Evolutionary conservation across 2,797 vertebrate genomes (phyloP).

Genomic region (Anabas testudineus): DNA sequence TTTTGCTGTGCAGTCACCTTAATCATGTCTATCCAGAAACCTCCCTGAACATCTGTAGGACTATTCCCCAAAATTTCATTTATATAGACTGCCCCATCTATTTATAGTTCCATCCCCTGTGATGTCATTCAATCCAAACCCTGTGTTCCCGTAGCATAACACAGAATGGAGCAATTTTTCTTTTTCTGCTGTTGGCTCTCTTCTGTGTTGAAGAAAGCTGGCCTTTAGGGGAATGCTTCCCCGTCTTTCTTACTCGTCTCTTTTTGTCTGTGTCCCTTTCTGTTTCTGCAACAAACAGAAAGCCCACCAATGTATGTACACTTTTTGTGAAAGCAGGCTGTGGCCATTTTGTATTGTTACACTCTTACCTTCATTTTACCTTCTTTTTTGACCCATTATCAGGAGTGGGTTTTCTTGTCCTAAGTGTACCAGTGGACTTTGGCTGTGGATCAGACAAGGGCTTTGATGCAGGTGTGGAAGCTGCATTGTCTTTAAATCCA

Average conservation of each 20-base stretch:
- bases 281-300: constrained; percentile 13
- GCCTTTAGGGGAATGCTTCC: constrained; percentile 61
- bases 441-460: constrained; percentile 51
- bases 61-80: constrained; percentile 46
- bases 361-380: constrained; percentile 30
- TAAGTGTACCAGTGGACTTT: constrained; percentile 46
- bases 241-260: constrained; percentile 20
- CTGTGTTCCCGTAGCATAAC: constrained; percentile 49
- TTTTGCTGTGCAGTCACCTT: constrained; percentile 56
- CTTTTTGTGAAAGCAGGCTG: constrained; percentile 30
- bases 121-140: constrained; percentile 77
- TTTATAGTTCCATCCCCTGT: constrained; percentile 75
- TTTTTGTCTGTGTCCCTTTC: constrained; percentile 23
- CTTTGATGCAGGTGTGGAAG: constrained; percentile 57
- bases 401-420: constrained; percentile 23
- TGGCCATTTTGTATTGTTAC: constrained; percentile 33
- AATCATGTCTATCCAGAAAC: constrained; percentile 63
- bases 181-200: constrained; percentile 64
- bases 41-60: constrained; percentile 43
- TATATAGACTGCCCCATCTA: constrained; percentile 61
- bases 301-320: constrained; percentile 13
- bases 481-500: constrained; percentile 69
- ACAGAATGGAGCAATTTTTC: constrained; percentile 79
- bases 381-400: constrained; percentile 42
- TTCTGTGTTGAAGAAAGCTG: constrained; percentile 74